Evolutionary conservation across 2,797 vertebrate species (phyloP).

Genomic region (Lycodopsis pacificus): DNA sequence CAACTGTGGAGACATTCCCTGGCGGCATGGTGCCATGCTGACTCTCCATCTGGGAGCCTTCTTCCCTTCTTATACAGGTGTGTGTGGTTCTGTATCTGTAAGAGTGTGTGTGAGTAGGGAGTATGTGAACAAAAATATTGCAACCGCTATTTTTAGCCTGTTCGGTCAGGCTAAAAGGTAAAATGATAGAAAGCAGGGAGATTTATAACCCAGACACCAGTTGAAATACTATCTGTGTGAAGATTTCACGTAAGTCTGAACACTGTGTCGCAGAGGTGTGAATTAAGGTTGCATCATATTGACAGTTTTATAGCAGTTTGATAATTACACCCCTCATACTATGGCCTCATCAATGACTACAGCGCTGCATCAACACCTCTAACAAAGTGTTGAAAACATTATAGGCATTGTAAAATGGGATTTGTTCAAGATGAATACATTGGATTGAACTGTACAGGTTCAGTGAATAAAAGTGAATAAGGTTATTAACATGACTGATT

Average conservation of each 20-base stretch:
- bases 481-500: background rate
- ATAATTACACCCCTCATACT: background rate
- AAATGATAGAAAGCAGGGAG: background rate
- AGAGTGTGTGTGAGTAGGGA: background rate
- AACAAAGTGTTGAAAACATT: background rate
- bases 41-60: slow-evolving; percentile 60
- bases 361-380: background rate
- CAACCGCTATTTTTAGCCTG: background rate
- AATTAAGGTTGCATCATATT: background rate
- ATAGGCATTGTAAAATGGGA: background rate
- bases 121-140: background rate
- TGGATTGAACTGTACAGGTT: background rate
- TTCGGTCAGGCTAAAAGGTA: background rate
- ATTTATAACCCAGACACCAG: too few species aligned
- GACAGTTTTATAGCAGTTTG: background rate
- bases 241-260: too few species aligned
- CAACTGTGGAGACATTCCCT: slow-evolving; percentile 46
- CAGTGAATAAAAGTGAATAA: background rate
- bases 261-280: background rate
- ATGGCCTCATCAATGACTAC: background rate
- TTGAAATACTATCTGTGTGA: too few species aligned
- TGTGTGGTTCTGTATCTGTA: slow-evolving; percentile 17
- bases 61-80: slow-evolving; percentile 42
- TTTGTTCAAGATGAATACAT: background rate
- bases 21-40: slow-evolving; percentile 34